Base-by-base conservation (phyloP, 2,797 vertebrate genomes). In the Pelobates cultripes region DNA sequence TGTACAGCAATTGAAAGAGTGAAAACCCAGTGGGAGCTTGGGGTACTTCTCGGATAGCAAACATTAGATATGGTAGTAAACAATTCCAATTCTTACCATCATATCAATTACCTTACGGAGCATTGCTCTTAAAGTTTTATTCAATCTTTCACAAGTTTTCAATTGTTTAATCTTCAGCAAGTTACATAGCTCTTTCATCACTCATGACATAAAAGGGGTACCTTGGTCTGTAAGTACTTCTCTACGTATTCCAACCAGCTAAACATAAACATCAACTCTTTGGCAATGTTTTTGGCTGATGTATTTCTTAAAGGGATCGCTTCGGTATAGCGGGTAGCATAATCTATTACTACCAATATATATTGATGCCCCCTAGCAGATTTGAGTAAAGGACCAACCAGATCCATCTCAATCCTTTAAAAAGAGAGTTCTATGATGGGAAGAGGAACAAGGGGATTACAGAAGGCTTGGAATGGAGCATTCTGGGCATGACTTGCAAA, bases 61-160 rank as follows among this genome's bases (percentile, higher is more conserved):
- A 75, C 60, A 63, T 63, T 10, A 75, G 15, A 28, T 75, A 75
- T 7, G 60, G 42, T 63, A 75, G 15, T 9, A 75, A n/a, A 28
- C 42, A 45, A 43, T 75, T 57, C 73, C 73, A 75, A 40, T 64
- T 28, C 28, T 28, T 28, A 28, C 28, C 28, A 28, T 28, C 28
- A 28, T 28, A 28, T 28, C 28, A 28, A 28, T 28, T 28, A 2
- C 28, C 28, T 28, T 28, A 28, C 28, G 28, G 28, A 28, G 28
- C 28, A 28, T 28, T 28, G 28, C 28, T 28, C 28, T 28, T 28
- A 28, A 28, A 28, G 28, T 28, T 28, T 28, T 28, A 28, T 28
- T 28, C 1, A 28, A 28, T 1, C 28, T 28, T 28, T 28, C 28
- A 28, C 28, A 28, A 28, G 28, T 28, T 28, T 28, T 28, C 28